Evolutionary conservation across 2,113 vertebrate genomes (phyloP).

Genomic region (Ictalurus punctatus): DNA sequence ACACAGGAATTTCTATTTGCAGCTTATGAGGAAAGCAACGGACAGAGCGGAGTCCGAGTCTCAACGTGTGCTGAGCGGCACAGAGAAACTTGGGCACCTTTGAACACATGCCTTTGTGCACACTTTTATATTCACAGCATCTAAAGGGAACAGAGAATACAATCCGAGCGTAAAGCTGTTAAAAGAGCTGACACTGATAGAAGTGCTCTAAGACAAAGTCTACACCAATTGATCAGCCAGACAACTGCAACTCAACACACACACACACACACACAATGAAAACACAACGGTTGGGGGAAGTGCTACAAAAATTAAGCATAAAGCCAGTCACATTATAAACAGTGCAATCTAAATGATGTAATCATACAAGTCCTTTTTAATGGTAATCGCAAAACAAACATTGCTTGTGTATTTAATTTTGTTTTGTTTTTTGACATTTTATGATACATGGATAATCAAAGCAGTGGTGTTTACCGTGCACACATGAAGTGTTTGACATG

Average conservation of each 20-base stretch:
- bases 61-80: not conserved
- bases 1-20: slow-evolving; percentile 66
- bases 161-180: not conserved
- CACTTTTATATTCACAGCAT: slow-evolving; percentile 9
- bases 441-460: not conserved
- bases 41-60: not conserved
- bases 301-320: not conserved
- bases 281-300: not conserved
- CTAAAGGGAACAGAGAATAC: not conserved
- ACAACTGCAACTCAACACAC: not conserved
- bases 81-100: not conserved
- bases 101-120: slow-evolving; percentile 1
- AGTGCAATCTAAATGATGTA: not conserved
- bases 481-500: not conserved
- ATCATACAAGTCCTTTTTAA: not conserved
- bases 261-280: not conserved
- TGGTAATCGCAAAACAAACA: not conserved
- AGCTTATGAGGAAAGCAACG: slow-evolving; percentile 62
- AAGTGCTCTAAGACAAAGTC: slow-evolving; percentile 14
- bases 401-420: not conserved
- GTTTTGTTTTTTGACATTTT: not conserved
- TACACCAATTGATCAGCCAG: slow-evolving; percentile 12
- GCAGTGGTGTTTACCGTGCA: not conserved
- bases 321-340: slow-evolving; percentile 5
- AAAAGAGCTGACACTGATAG: slow-evolving; percentile 14